Conservation (phyloP, 2,113 vertebrate genomes). For the Eudorcas thomsonii region DNA sequence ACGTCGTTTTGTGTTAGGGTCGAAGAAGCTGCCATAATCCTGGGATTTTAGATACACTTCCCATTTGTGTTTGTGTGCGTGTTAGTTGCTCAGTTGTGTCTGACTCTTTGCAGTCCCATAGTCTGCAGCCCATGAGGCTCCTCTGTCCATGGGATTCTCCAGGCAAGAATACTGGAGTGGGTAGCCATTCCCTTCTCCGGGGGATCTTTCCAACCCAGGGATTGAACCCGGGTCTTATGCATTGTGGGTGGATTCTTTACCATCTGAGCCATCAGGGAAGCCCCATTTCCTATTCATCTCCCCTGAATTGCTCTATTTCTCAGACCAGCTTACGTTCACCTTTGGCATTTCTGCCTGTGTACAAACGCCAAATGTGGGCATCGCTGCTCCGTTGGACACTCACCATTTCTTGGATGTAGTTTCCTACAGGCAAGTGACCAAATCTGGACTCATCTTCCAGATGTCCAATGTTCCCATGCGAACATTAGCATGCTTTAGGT, state of each 20-base stretch:
- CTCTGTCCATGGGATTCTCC: background rate
- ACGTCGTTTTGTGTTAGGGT: background rate
- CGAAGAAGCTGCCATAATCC: background rate
- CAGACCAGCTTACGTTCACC: background rate
- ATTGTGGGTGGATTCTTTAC: background rate
- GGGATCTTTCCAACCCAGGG: background rate
- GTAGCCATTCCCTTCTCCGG: background rate
- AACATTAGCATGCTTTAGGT: background rate
- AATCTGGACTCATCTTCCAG: slow-evolving; percentile 19
- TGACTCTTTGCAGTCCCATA: background rate
- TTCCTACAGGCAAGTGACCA: slow-evolving; percentile 16
- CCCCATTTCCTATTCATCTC: background rate
- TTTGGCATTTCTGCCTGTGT: background rate
- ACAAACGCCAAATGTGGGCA: background rate
- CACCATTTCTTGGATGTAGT: background rate
- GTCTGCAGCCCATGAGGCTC: background rate
- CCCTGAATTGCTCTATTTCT: background rate
- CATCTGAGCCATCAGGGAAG: background rate
- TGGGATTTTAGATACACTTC: background rate
- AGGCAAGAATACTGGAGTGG: background rate
- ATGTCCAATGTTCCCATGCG: background rate
- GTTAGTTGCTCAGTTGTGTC: background rate
- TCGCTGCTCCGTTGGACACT: background rate
- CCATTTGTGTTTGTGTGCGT: background rate
- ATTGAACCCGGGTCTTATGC: background rate